Evolutionary conservation across 1,140 invertebrate genomes (phyloP), one percentile per base, ranked within the genome.

Genomic region (Drosophila parabipectinata): DNA sequence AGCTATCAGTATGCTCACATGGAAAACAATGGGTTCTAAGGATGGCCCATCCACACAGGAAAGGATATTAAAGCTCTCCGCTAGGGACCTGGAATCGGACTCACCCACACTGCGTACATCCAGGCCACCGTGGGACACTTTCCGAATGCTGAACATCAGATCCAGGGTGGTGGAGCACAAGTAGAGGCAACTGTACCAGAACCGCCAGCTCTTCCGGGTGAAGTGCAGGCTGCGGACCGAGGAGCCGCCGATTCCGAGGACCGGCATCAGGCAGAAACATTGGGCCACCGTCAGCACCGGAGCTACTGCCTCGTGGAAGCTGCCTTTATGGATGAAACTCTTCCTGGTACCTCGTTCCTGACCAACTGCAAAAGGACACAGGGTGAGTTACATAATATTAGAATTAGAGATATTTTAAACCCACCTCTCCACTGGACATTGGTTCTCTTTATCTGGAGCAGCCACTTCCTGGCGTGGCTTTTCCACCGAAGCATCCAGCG

Each of bases 241-340:
- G 4, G 61, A 47, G 0, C 44, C 61, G 3, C 53, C 47, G 4
- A 92, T 66, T 0, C 91, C 91, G 12, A 57, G 56, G 26, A 92
- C 84, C 2, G 92, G 91, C 90, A 92, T 91, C 1, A 92, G 24
- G 28, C 89, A 83, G 54, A 92, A 92, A 24, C 66, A 80, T 51
- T 92, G 91, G 5, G 91, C 92, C 37, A 92, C 60, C 9, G 66
- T 37, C 10, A 92, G 66, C n/a, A 92, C 78, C 57, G 63, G 85
- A 28, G 79, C 82, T 15, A 91, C 68, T 10, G 89, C 89, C 58
- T 77, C 67, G 48, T 90, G 85, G 53, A 91, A 91, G 56, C 71
- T 84, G 63, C 88, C 88, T 7, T 79, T 75, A 37, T 79, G 71
- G 3, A 73, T 15, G 18, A 78, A 79, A 52, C 62, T 72, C 15